Base-by-base conservation (phyloP, 2,888 invertebrate species). In the Drosophila histrio region DNA sequence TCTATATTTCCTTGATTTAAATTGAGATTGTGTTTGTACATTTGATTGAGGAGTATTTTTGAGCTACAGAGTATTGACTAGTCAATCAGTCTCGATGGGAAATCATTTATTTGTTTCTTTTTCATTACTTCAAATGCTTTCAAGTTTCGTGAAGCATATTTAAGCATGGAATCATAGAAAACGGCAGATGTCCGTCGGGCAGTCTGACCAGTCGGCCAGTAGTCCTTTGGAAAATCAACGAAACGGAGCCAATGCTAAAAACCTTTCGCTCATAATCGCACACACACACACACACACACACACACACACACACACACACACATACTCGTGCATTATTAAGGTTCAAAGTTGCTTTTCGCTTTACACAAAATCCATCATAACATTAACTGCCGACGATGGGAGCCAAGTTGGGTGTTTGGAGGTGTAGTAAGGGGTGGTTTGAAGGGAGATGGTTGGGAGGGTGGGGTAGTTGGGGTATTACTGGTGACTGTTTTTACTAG, bases 141-240 rank as follows among this genome's bases (percentile, higher is more conserved):
- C 74, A 88, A 84, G 82, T 87, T 73, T 74, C 64, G 63, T 70
- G 77, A 79, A 84, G 77, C 81, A 79, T 87, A 79, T 88, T 84
- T 72, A 69, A 79, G 80, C 72, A 63, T 62, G 67, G 72, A 63
- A 79, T 74, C 71, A 70, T 83, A 70, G 69, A 74, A 83, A 76
- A 74, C 38, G 65, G 68, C 64, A 64, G 66, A 64, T n/a, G 56
- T 47, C 58, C 61, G 26, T 26, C 54, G 7, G 26, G 17, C 13
- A 5, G 61, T n/a, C 58, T 50, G 57, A 24, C 46, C 57, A 39
- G 50, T 54, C 43, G 62, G 44, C 0, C 41, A 22, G 38, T 22
- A 19, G 57, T 49, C 58, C 43, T 64, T 56, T 52, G 50, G 11
- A 63, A 65, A 73, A 62, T 52, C 75, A 72, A 57, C 70, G 53